Percentiles rank a stretch among this genome's conserved stretches.
These are phyloP conservation scores for Labeo rohita DNA, from an alignment of 2,113 vertebrate species.

Conservation along the genomic window DNA sequence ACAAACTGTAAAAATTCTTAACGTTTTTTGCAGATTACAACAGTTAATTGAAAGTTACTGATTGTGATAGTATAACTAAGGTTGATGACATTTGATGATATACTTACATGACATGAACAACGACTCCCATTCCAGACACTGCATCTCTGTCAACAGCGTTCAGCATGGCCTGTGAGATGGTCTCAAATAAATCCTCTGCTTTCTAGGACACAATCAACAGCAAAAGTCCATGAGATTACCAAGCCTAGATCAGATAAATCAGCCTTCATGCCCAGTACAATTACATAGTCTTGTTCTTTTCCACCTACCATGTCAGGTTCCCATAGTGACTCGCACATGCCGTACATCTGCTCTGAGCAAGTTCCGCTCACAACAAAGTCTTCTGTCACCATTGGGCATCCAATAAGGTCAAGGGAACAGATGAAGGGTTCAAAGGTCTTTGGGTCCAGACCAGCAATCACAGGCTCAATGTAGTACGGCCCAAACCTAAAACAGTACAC, in stretches of 20 bases:
- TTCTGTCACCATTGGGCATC: constrained; percentile 95
- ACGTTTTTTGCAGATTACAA: background rate
- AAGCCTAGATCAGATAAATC: background rate
- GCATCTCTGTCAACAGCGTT: constrained; percentile 95
- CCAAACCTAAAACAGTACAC: constrained; percentile 82
- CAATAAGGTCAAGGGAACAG: constrained; percentile 94
- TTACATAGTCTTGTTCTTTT: background rate
- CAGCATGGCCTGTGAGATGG: constrained; percentile 96
- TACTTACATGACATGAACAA: constrained; percentile 93
- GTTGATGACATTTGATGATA: constrained; percentile 43
- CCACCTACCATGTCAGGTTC: constrained; percentile 91
- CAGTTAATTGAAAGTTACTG: too few species aligned
- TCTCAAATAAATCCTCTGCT: constrained; percentile 94
- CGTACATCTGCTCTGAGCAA: constrained; percentile 96
- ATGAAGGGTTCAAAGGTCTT: constrained; percentile 91
- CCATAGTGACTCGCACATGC: constrained; percentile 98
- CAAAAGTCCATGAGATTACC: background rate
- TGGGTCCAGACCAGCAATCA: constrained; percentile 93
- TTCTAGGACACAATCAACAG: constrained; percentile 68
- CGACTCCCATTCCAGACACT: constrained; percentile 92
- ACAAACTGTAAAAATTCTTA: background rate
- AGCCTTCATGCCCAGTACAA: background rate
- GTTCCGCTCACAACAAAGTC: constrained; percentile 98
- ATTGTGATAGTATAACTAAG: background rate
- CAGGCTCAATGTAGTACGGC: constrained; percentile 94